phyloP scores from a whole-genome alignment of 2,797 vertebrate genomes.

The Coracias cyanogaster region DNA sequence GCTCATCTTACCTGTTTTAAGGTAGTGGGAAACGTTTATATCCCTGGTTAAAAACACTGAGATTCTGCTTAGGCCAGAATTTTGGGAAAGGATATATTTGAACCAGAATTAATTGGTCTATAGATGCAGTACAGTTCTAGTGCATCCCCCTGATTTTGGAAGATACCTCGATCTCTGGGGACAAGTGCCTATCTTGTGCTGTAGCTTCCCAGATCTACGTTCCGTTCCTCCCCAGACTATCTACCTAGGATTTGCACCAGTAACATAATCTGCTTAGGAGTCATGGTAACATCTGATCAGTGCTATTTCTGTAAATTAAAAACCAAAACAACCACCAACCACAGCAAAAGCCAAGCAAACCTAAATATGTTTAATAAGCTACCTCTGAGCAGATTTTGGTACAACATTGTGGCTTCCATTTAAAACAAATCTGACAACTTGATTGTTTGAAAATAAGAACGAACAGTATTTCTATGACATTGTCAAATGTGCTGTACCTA shows the following conservation, averaged over 20 bases:
- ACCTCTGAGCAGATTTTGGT: neutral
- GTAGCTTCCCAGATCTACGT: neutral
- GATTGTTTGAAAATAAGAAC: neutral
- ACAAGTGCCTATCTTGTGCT: neutral
- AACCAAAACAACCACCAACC: neutral
- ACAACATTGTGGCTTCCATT: neutral
- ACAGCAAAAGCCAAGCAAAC: neutral
- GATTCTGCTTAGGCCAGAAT: neutral
- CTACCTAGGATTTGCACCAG: neutral
- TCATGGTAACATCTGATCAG: neutral
- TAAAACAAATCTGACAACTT: neutral
- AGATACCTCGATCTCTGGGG: neutral
- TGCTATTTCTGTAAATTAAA: neutral
- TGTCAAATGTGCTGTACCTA: neutral
- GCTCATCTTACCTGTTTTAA: neutral
- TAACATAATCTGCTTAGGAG: neutral
- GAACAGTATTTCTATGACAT: neutral
- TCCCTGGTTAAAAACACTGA: neutral
- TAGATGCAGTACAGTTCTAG: neutral
- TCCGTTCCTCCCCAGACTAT: neutral
- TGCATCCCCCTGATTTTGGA: neutral
- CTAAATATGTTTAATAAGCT: neutral
- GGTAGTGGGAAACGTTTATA: neutral
- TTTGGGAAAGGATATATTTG: neutral
- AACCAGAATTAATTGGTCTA: neutral